phyloP scores from a whole-genome alignment of 2,888 invertebrate genomes.

The Megastigmus dorsalis region DNA sequence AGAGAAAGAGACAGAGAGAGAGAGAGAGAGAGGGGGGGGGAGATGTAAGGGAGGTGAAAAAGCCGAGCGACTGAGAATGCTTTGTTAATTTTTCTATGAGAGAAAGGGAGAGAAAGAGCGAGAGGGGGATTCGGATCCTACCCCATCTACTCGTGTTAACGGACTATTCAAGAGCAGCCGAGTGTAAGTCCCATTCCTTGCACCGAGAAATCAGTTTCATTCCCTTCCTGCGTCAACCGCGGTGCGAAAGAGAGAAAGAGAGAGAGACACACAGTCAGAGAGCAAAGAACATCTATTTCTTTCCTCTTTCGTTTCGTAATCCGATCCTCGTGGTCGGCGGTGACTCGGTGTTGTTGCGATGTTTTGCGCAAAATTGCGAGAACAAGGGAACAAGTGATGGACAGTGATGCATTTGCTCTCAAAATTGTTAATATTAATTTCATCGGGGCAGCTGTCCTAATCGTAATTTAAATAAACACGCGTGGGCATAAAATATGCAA shows the following conservation, averaged over 20 bases:
- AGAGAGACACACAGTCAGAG: too few species aligned
- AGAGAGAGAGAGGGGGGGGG: background rate
- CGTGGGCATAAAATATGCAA: too few species aligned
- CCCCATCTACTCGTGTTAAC: conserved; percentile 59
- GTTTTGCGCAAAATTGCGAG: conserved; percentile 7
- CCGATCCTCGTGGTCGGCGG: conserved; percentile 34
- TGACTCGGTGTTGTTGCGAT: background rate
- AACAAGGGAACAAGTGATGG: too few species aligned
- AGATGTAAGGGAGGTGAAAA: background rate
- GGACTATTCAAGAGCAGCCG: conserved; percentile 67
- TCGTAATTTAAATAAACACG: too few species aligned
- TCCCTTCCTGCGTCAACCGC: conserved; percentile 21
- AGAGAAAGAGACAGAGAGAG: background rate
- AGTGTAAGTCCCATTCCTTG: conserved; percentile 70
- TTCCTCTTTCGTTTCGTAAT: conserved; percentile 35
- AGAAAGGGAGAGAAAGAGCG: conserved; percentile 50
- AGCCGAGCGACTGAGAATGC: conserved; percentile 28
- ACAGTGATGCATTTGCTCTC: too few species aligned
- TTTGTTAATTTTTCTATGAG: conserved; percentile 53
- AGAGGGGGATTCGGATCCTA: conserved; percentile 56
- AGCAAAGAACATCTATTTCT: conserved; percentile 43
- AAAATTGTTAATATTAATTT: too few species aligned
- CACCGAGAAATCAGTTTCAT: conserved; percentile 52
- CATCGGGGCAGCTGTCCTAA: too few species aligned
- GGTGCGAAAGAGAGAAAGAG: background rate